phyloP scores from a whole-genome alignment of 2,888 invertebrate species.

The Ichneumoninae sp. region DNA sequence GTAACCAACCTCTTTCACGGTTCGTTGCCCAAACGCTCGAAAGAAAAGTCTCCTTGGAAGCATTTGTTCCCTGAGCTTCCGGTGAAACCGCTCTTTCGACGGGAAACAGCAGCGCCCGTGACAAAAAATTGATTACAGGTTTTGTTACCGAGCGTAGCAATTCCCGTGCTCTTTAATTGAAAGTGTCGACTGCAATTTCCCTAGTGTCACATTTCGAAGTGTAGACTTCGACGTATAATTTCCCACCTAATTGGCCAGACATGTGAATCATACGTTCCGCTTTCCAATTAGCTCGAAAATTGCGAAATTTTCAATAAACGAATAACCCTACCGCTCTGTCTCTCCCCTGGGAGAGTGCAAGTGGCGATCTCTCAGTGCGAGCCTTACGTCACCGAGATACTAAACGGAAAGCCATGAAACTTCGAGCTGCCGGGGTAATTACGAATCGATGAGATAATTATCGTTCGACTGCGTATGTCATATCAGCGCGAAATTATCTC shows the following conservation, averaged over 20 bases:
- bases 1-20: no score
- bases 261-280: conserved; percentile 13
- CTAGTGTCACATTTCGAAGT: neutral
- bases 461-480: neutral
- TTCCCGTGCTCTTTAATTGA: neutral
- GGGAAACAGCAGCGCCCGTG: no score
- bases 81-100: no score
- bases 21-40: no score
- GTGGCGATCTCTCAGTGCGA: conserved; percentile 19
- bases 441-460: conserved; percentile 53
- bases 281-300: conserved; percentile 34
- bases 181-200: neutral
- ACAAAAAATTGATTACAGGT: no score
- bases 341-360: neutral
- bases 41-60: no score
- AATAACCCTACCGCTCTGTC: neutral
- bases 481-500: conserved; percentile 10
- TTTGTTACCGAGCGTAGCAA: neutral
- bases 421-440: conserved; percentile 19
- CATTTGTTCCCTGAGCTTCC: no score
- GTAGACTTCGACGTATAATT: neutral
- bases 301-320: conserved; percentile 50
- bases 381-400: conserved; percentile 47
- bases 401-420: conserved; percentile 42
- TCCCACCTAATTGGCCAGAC: neutral